A percentile compares a stretch with the other conserved stretches of the same genome.
Evolutionary conservation across 2,113 vertebrate genomes (phyloP).

Genomic region (Gymnogyps californianus): DNA sequence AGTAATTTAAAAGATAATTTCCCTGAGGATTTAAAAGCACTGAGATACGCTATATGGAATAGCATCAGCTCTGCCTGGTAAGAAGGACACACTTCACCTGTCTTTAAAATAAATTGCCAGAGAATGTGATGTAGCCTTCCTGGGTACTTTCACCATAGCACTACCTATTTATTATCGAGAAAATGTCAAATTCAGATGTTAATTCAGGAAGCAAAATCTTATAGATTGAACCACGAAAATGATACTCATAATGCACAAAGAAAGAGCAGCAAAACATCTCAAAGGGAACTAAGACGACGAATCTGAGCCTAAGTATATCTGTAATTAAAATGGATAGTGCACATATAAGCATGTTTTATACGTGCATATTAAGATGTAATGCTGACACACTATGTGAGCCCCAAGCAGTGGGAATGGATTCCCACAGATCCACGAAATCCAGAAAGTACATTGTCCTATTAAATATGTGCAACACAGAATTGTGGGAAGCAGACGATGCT

Average conservation of each 20-base stretch:
- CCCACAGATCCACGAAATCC: neutral
- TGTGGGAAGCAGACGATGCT: neutral
- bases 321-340: neutral
- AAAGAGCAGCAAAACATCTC: neutral
- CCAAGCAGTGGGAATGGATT: neutral
- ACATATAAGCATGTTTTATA: neutral
- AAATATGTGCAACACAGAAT: neutral
- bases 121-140: conserved; percentile 12
- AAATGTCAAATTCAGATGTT: conserved; percentile 29
- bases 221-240: neutral
- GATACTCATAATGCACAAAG: neutral
- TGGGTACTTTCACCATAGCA: conserved; percentile 13
- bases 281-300: neutral
- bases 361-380: neutral
- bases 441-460: neutral
- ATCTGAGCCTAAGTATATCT: neutral
- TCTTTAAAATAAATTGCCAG: conserved; percentile 64
- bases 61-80: conserved; percentile 53
- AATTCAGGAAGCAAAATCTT: conserved; percentile 21
- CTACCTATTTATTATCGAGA: conserved; percentile 21
- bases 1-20: conserved; percentile 82
- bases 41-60: conserved; percentile 44
- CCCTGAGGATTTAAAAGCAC: conserved; percentile 70
- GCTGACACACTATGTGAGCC: neutral
- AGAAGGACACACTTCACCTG: conserved; percentile 68